phyloP scores from a whole-genome alignment of 2,888 invertebrate genomes.

The Pollenia amentaria region DNA sequence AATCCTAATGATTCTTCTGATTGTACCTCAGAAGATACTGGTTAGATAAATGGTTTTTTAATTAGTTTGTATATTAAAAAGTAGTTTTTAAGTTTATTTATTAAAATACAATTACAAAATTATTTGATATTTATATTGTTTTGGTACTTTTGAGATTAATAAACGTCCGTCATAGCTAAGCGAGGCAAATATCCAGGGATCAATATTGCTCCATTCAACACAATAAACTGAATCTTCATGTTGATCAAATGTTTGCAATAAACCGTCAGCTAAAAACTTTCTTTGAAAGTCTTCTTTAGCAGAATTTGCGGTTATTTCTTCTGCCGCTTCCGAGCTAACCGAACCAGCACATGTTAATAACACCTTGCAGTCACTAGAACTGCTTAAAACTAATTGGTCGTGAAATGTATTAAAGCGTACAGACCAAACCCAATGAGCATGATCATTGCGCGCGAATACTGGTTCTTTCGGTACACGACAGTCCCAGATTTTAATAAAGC shows the following conservation, averaged over 20 bases:
- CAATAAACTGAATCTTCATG: slow-evolving; percentile 99
- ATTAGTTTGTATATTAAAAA: background rate
- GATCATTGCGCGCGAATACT: slow-evolving; percentile 92
- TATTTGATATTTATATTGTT: slow-evolving; percentile 97
- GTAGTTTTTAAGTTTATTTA: background rate
- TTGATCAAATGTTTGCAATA: slow-evolving; percentile 96
- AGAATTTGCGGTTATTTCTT: slow-evolving; percentile 82
- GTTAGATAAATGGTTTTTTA: slow-evolving; percentile 75
- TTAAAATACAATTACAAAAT: slow-evolving; percentile 86
- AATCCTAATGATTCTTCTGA: slow-evolving; percentile 89
- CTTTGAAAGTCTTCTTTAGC: slow-evolving; percentile 74
- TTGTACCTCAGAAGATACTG: slow-evolving; percentile 87
- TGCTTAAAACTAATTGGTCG: slow-evolving; percentile 96
- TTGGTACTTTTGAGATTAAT: slow-evolving; percentile 96
- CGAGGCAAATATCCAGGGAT: slow-evolving; percentile 99
- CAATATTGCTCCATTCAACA: slow-evolving; percentile 98
- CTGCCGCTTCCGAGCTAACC: slow-evolving; percentile 90
- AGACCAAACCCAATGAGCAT: slow-evolving; percentile 97
- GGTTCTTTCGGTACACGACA: slow-evolving; percentile 92
- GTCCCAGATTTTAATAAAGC: slow-evolving; percentile 98
- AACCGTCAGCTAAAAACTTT: slow-evolving; percentile 89
- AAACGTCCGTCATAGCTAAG: slow-evolving; percentile 97
- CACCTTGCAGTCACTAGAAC: slow-evolving; percentile 97
- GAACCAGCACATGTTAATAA: slow-evolving; percentile 94
- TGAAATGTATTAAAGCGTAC: slow-evolving; percentile 98